phyloP scores from a whole-genome alignment of 2,113 vertebrate genomes.

The Ivindomyrus marchei region DNA sequence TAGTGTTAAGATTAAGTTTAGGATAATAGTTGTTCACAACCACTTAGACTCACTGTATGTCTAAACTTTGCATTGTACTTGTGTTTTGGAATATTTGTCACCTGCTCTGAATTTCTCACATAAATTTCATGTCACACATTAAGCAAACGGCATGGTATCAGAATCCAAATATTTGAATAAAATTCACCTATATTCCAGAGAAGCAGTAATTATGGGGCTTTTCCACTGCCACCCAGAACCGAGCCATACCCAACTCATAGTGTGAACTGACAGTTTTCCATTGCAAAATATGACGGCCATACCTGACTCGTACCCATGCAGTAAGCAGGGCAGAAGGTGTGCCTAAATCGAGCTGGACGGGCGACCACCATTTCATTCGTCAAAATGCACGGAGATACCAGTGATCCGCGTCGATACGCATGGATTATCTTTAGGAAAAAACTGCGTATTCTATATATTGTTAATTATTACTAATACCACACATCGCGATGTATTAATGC shows the following conservation, averaged over 20 bases:
- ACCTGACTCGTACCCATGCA: no score
- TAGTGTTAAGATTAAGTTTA: neutral
- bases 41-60: neutral
- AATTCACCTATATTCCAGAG: neutral
- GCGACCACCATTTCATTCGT: no score
- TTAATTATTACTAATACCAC: no score
- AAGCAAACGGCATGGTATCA: neutral
- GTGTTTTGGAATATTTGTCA: neutral
- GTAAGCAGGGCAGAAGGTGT: no score
- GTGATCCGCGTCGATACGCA: no score
- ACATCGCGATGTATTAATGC: no score
- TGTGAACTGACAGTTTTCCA: neutral
- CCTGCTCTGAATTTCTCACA: neutral
- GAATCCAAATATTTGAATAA: neutral
- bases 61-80: neutral
- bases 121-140: neutral
- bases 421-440: no score
- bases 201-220: neutral
- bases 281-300: neutral
- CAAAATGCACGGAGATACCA: no score
- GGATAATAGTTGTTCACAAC: neutral
- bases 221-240: neutral
- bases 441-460: no score
- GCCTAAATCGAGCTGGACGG: no score
- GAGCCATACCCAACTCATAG: neutral